A percentile compares a stretch with the other conserved stretches of the same genome.
Evolutionary conservation across 2,888 invertebrate genomes (phyloP).

Genomic region (Ramazzottius varieornatus): DNA sequence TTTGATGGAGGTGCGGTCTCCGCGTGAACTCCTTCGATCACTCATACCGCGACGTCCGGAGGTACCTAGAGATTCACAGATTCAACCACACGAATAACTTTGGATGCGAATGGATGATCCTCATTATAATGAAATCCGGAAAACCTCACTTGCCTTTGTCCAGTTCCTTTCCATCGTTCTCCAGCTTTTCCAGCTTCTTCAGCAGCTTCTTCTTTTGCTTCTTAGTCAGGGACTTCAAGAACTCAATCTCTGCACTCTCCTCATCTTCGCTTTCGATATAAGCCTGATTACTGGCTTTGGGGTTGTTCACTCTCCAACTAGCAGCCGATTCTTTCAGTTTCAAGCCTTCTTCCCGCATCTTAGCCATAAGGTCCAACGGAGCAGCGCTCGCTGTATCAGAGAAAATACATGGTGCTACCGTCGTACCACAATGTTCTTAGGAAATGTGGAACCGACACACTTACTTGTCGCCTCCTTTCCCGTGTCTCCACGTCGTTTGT

Average conservation of each 20-base stretch:
- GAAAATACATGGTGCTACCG: neutral
- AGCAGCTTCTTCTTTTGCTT: conserved; percentile 69
- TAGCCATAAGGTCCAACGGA: conserved; percentile 47
- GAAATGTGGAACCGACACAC: no score
- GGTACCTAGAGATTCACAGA: no score
- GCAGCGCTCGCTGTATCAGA: neutral
- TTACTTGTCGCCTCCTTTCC: neutral
- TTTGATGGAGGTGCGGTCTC: no score
- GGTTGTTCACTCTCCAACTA: conserved; percentile 22
- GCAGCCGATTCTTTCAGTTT: conserved; percentile 45
- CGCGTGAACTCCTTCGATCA: no score
- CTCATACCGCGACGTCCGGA: no score
- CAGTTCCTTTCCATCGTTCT: neutral
- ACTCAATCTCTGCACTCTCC: conserved; percentile 39
- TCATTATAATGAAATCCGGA: no score
- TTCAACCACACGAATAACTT: no score
- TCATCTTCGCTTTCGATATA: conserved; percentile 14
- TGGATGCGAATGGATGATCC: no score
- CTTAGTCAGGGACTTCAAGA: conserved; percentile 52
- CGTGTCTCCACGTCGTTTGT: neutral
- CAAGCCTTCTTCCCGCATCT: conserved; percentile 48
- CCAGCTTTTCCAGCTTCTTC: neutral
- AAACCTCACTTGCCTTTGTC: no score
- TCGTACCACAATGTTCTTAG: neutral
- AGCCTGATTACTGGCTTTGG: conserved; percentile 18